Evolutionary conservation across 2,113 vertebrate species (phyloP).

Genomic region (Neolamprologus brichardi): DNA sequence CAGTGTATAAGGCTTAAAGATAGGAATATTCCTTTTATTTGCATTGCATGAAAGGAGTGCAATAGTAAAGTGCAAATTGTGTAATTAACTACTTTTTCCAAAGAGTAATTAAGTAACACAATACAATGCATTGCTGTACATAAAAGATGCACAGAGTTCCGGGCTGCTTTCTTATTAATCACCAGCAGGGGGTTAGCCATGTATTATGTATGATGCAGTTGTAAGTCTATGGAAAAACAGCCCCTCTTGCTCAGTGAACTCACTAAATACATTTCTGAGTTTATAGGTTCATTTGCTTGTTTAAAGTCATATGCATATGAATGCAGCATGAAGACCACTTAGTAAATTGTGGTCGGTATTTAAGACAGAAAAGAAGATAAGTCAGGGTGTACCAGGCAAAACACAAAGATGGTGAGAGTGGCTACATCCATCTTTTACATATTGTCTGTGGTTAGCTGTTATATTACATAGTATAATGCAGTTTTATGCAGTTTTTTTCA

Average conservation of each 20-base stretch:
- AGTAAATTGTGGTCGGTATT: neutral
- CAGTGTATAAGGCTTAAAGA: neutral
- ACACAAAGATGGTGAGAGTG: neutral
- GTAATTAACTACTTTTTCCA: neutral
- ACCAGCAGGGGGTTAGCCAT: neutral
- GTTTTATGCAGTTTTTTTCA: neutral
- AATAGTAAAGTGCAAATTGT: neutral
- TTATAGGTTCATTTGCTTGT: fast-evolving
- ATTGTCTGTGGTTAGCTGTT: neutral
- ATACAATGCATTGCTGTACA: neutral
- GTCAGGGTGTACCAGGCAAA: neutral
- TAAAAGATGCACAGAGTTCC: neutral
- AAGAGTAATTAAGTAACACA: neutral
- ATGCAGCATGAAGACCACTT: neutral
- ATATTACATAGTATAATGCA: neutral
- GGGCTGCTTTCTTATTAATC: neutral
- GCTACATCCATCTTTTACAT: neutral
- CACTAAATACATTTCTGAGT: neutral
- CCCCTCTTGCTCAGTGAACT: neutral
- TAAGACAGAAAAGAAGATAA: neutral
- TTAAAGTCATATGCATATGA: neutral
- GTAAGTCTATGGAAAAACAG: neutral
- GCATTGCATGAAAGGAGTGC: neutral
- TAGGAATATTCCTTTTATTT: neutral
- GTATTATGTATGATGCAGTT: neutral